These are phyloP conservation scores for Pseudolaguvia tuberculata DNA, from an alignment of 2,113 vertebrate genomes.

Conservation along the genomic window DNA sequence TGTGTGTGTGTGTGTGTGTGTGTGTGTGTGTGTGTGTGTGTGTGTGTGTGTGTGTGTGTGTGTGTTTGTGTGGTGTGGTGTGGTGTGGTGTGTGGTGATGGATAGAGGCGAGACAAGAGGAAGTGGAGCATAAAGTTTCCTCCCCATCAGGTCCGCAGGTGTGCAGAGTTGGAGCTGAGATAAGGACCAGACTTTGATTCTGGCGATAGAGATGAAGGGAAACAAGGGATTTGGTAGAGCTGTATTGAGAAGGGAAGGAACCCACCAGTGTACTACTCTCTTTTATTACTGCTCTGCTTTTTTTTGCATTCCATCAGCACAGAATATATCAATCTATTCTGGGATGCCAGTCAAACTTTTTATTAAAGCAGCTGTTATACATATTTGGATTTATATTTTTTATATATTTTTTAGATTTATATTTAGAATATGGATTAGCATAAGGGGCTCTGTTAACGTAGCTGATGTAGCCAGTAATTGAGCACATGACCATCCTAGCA, in stretches of 20 bases:
- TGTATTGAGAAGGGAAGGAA: background rate
- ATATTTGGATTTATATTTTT: background rate
- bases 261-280: background rate
- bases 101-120: constrained; percentile 11
- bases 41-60: no score
- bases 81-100: constrained; percentile 14
- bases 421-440: background rate
- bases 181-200: constrained; percentile 25
- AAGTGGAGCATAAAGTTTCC: constrained; percentile 31
- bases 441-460: no score
- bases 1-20: no score
- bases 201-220: constrained; percentile 14
- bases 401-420: no score
- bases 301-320: constrained; percentile 33
- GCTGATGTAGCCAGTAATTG: no score
- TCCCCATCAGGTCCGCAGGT: constrained; percentile 23
- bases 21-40: no score
- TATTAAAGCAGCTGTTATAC: no score
- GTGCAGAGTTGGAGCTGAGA: constrained; percentile 18
- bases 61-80: no score
- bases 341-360: constrained; percentile 10
- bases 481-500: background rate
- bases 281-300: constrained; percentile 7
- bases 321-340: background rate
- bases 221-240: constrained; percentile 7